Base-by-base conservation (phyloP, 2,797 vertebrate species). In the Spinus olivaceus region DNA sequence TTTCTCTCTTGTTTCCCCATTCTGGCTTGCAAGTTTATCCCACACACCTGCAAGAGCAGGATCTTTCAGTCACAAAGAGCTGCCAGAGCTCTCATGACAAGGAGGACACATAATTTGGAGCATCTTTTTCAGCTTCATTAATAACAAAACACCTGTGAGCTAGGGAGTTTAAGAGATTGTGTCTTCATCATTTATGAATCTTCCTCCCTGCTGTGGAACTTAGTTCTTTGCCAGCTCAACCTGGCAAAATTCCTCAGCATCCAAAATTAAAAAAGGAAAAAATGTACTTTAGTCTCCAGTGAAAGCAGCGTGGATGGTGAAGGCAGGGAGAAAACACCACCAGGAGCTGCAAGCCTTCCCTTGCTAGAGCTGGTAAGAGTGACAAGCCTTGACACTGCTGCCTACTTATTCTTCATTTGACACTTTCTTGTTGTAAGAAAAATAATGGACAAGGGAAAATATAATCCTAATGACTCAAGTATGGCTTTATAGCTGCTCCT, bases 71-170 rank as follows among this genome's bases (percentile, higher is more conserved):
- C 78, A 90, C 84, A 93, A 86, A 86, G 84, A 77, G 50, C 91
- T 95, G 95, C 88, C 95, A 96, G 94, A 86, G 61, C 78, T 80
- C 92, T 92, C 63, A 56, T 69, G 81, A 96, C 90, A 96, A 96
- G 89, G 66, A 95, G 83, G 74, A 95, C 86, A 92, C 46, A 54
- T 95, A 91, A 96, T 95, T 60, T 92, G 86, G 80, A 94, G 92
- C 91, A 94, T 95, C 85, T 93, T 95, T 97, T 97, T 93, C 96
- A 94, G 90, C 92, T 96, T 96, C 93, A 97, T 95, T 96, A 97
- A 94, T 95, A 96, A 91, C 86, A 95, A 93, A 94, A 94, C 93
- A 97, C 93, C 97, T 97, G 96, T 76, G 92, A 95, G 86, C 79
- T 73, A 81, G 79, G 67, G 83, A 96, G 86, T 92, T 95, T 92